Base-by-base conservation (phyloP, 2,888 invertebrate species). In the Lasioglossum malachurum region DNA sequence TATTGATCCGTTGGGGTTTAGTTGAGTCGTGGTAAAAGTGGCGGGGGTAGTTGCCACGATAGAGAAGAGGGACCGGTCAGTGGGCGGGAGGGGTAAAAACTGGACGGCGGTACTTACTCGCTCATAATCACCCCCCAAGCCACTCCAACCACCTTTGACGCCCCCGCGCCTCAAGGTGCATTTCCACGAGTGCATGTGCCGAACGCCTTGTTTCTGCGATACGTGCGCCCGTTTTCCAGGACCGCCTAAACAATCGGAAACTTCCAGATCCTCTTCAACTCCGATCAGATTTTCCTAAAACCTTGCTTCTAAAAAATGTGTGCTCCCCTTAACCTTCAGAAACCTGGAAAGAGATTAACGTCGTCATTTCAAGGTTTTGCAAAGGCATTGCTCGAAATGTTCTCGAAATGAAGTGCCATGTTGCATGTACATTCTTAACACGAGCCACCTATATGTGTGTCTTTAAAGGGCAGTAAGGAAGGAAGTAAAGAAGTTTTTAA, bases 81-180 rank as follows among this genome's bases (percentile, higher is more conserved):
- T 75, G 82, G 71, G 35, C 80, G 87, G 91, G 90, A 82, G 86
- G 92, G 91, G 92, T 91, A 92, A 93, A 94, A 94, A 94, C 93
- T 94, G 93, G 94, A 94, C 94, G 94, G 92, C 90, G 92, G 93
- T 94, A 95, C 94, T 95, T 95, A 94, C 93, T 91, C 93, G 93
- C 93, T 94, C 93, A 94, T 95, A 94, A 95, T 94, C 94, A 94
- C 93, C 94, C 92, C 87, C 89, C 88, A 85, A 88, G 87, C 88
- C 90, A 87, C 88, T 89, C 85, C 86, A 83, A 75, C 90, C 84
- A 88, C 85, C 87, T 90, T 81, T 81, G 77, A 84, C 91, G 87
- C 87, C 90, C 88, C 83, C 71, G 67, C 73, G 49, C 74, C 86
- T 88, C 88, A 77, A 89, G 83, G 82, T 91, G 89, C 88, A 90